phyloP scores from a whole-genome alignment of 2,113 vertebrate genomes.

The Corythaixoides concolor region DNA sequence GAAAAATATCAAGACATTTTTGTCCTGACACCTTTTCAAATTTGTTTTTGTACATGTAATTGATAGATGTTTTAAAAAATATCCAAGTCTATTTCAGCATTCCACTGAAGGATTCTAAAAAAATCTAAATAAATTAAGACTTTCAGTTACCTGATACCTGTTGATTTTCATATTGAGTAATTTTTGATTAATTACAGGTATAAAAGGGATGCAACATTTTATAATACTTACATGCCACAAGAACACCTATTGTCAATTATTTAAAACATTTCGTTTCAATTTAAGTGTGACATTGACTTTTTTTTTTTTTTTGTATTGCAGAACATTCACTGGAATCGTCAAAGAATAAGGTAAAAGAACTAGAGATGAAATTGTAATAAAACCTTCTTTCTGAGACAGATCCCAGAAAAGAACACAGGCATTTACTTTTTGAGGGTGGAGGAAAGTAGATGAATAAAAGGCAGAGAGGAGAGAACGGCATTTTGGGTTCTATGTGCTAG shows the following conservation, averaged over 20 bases:
- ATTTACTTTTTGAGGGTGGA: not conserved
- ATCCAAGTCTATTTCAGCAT: not conserved
- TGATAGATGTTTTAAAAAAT: not conserved
- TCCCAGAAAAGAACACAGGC: not conserved
- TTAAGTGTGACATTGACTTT: not conserved
- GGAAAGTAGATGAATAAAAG: not conserved
- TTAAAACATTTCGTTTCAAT: not conserved
- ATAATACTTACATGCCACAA: not conserved
- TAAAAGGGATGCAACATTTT: not conserved
- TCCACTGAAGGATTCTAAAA: not conserved
- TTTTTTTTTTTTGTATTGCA: conserved; percentile 70
- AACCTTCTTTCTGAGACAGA: not conserved
- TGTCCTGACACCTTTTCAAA: not conserved
- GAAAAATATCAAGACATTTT: rapidly evolving
- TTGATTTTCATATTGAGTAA: not conserved
- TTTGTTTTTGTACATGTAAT: not conserved
- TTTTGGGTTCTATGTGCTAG: not conserved
- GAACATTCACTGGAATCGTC: conserved; percentile 89
- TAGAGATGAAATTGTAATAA: not conserved
- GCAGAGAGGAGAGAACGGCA: not conserved
- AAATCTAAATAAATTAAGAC: not conserved
- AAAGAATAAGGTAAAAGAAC: conserved; percentile 87
- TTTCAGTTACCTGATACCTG: not conserved
- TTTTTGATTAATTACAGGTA: not conserved
- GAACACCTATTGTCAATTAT: not conserved